Conservation (phyloP, 2,113 vertebrate genomes). For the Salvelinus fontinalis region DNA sequence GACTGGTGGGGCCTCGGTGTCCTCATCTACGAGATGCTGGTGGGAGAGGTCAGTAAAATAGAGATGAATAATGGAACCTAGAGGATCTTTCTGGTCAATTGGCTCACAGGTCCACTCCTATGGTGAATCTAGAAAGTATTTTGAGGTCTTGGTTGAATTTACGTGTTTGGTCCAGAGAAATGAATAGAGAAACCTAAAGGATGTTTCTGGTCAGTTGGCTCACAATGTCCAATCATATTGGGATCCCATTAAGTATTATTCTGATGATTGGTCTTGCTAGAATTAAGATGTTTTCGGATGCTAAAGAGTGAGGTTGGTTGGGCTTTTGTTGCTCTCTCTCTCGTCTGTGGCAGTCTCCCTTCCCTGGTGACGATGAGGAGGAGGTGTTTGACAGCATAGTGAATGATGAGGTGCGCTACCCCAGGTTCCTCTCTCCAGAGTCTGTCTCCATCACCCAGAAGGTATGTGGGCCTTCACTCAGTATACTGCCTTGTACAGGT, state of each 20-base stretch:
- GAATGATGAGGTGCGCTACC: conserved; percentile 86
- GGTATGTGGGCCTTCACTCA: conserved; percentile 62
- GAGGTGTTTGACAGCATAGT: conserved; percentile 98
- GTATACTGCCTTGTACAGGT: background rate
- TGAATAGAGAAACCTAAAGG: background rate
- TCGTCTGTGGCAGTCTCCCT: conserved; percentile 78
- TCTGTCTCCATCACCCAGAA: conserved; percentile 85
- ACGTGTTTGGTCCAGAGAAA: background rate
- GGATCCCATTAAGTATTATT: no score
- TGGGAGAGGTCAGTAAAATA: conserved; percentile 87
- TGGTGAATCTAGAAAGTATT: no score
- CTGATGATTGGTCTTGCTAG: no score
- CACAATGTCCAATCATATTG: background rate
- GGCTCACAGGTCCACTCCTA: background rate
- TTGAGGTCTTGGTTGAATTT: no score
- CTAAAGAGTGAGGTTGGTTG: background rate
- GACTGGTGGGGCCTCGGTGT: conserved; percentile 99
- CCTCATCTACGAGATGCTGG: conserved; percentile 95
- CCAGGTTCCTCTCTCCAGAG: conserved; percentile 80
- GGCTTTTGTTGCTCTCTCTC: background rate
- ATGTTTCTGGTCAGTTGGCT: background rate
- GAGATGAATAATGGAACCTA: background rate
- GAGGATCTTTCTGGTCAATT: background rate
- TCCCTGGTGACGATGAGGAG: conserved; percentile 95
- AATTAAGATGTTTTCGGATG: no score